Percentiles rank a stretch among this genome's conserved stretches.
Evolutionary conservation across 2,888 invertebrate species (phyloP).

Genomic region (Phortica okadai): DNA sequence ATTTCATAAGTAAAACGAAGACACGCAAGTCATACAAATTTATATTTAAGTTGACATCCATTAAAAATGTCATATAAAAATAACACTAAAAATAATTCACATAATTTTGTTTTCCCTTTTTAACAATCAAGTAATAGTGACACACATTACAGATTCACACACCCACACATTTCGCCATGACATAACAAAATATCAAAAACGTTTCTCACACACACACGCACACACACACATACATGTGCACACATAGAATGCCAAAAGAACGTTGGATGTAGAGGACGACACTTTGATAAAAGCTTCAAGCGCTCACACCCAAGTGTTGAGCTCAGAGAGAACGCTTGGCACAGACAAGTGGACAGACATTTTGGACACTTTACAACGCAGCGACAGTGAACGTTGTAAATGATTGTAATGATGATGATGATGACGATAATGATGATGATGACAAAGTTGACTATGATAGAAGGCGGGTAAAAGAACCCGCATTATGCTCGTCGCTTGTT

Average conservation of each 20-base stretch:
- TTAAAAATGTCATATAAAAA: background rate
- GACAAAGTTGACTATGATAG: background rate
- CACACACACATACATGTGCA: background rate
- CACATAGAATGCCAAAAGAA: background rate
- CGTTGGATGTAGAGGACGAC: background rate
- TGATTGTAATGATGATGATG: slow-evolving; percentile 4
- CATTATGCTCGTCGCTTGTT: background rate
- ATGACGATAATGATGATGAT: slow-evolving; percentile 9
- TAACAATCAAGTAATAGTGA: background rate
- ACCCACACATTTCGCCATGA: background rate
- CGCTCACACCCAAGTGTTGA: background rate
- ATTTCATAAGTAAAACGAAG: too few species aligned
- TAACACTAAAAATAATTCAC: background rate
- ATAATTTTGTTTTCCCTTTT: background rate
- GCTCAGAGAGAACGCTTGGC: slow-evolving; percentile 44
- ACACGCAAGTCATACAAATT: background rate
- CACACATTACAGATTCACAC: slow-evolving; percentile 13
- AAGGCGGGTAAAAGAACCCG: background rate
- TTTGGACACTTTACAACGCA: slow-evolving; percentile 62
- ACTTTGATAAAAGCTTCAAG: slow-evolving; percentile 14
- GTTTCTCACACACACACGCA: background rate
- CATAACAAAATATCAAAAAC: background rate
- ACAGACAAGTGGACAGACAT: slow-evolving; percentile 64
- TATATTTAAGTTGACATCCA: background rate
- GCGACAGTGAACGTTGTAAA: slow-evolving; percentile 45